Evolutionary conservation across 2,888 invertebrate species (phyloP).

Genomic region (Erebia ligea): DNA sequence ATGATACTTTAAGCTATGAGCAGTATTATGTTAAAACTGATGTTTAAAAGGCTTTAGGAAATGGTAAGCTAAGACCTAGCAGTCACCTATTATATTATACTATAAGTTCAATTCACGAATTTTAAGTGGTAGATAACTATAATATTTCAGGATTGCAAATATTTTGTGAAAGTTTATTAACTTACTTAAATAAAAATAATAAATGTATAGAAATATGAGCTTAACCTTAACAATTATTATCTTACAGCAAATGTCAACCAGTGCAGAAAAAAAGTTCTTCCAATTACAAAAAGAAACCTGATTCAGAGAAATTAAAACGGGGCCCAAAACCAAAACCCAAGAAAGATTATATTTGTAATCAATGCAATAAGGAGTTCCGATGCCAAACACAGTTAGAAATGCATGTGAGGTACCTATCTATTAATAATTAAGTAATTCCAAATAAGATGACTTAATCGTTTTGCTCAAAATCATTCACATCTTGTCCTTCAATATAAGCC

Average conservation of each 20-base stretch:
- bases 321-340: slow-evolving; percentile 85
- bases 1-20: too few species aligned
- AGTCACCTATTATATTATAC: too few species aligned
- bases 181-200: too few species aligned
- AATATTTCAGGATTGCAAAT: too few species aligned
- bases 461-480: background rate
- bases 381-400: slow-evolving; percentile 85
- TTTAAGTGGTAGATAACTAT: too few species aligned
- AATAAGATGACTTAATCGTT: background rate
- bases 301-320: slow-evolving; percentile 81
- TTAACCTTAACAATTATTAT: background rate
- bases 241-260: slow-evolving; percentile 65
- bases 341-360: slow-evolving; percentile 80
- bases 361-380: slow-evolving; percentile 84
- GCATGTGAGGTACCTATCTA: slow-evolving; percentile 73
- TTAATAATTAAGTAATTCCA: background rate
- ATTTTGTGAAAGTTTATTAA: too few species aligned
- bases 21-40: too few species aligned
- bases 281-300: slow-evolving; percentile 82
- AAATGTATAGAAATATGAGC: background rate
- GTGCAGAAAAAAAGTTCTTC: slow-evolving; percentile 57
- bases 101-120: too few species aligned
- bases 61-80: too few species aligned
- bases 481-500: too few species aligned
- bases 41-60: too few species aligned